These are phyloP conservation scores for Hycleus phaleratus DNA, from an alignment of 1,140 invertebrate species.

Conservation along the genomic window DNA sequence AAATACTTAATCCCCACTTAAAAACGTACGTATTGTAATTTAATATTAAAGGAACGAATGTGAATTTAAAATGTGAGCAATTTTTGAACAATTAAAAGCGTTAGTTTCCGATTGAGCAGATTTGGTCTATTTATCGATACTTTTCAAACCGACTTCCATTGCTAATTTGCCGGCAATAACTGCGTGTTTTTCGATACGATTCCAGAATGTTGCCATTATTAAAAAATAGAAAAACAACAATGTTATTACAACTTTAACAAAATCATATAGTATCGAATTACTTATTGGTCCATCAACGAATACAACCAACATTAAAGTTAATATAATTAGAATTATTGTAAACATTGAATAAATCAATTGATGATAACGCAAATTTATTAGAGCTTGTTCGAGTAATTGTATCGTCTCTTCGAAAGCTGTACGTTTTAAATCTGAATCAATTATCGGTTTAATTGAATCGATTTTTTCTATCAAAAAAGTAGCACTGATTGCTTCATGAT, in stretches of 20 bases:
- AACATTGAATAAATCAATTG: slow-evolving; percentile 52
- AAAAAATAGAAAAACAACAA: slow-evolving; percentile 58
- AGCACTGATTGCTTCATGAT: slow-evolving; percentile 77
- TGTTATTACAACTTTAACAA: slow-evolving; percentile 53
- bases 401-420: slow-evolving; percentile 53
- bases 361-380: slow-evolving; percentile 48
- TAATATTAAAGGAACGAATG: no score
- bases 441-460: slow-evolving; percentile 14
- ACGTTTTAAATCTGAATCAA: slow-evolving; percentile 23
- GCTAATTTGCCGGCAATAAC: slow-evolving; percentile 58
- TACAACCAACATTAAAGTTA: slow-evolving; percentile 35
- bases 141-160: slow-evolving; percentile 45
- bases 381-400: slow-evolving; percentile 51
- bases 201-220: slow-evolving; percentile 73
- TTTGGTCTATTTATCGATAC: background rate
- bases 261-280: slow-evolving; percentile 44
- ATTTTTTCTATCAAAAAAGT: slow-evolving; percentile 43
- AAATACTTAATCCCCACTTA: background rate
- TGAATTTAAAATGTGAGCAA: background rate
- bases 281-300: slow-evolving; percentile 40
- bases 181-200: slow-evolving; percentile 67
- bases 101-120: background rate
- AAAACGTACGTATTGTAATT: no score
- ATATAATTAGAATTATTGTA: slow-evolving; percentile 42
- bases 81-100: background rate